These are phyloP conservation scores for Dicrurus megarhynchus DNA, from an alignment of 2,113 vertebrate species.

Conservation along the genomic window DNA sequence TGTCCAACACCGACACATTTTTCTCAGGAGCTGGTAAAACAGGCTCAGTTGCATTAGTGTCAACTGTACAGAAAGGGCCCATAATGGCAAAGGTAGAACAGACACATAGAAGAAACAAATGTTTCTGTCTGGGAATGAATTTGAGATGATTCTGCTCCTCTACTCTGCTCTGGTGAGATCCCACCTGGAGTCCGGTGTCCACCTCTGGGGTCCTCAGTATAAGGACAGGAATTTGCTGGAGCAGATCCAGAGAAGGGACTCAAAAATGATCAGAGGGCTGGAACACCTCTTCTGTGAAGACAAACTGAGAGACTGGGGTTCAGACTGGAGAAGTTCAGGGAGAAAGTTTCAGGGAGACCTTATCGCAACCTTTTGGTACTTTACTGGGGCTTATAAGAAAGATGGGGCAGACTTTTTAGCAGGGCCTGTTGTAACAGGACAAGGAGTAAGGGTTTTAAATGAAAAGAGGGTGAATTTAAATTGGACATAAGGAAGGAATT, in stretches of 20 bases:
- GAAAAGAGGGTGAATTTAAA: not conserved
- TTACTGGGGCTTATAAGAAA: not conserved
- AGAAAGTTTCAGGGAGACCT: not conserved
- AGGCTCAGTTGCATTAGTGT: not conserved
- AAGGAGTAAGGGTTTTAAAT: not conserved
- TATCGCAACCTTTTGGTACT: fast-evolving
- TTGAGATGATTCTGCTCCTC: not conserved
- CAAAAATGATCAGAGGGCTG: not conserved
- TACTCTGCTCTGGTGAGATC: not conserved
- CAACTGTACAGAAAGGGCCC: not conserved
- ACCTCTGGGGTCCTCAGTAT: not conserved
- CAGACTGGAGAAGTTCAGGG: not conserved
- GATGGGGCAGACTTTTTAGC: not conserved
- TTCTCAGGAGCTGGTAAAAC: not conserved
- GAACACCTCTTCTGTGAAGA: not conserved
- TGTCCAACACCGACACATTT: not conserved
- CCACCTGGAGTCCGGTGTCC: fast-evolving
- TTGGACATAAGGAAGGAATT: not conserved
- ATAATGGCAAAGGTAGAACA: not conserved
- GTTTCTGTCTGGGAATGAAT: not conserved
- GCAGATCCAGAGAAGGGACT: not conserved
- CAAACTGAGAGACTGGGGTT: not conserved
- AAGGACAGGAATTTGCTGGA: not conserved
- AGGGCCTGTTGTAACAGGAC: not conserved
- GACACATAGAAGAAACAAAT: not conserved